Evolutionary conservation across 2,113 vertebrate species (phyloP), one percentile per base, ranked within the genome.

Genomic region (Hymenochirus boettgeri): DNA sequence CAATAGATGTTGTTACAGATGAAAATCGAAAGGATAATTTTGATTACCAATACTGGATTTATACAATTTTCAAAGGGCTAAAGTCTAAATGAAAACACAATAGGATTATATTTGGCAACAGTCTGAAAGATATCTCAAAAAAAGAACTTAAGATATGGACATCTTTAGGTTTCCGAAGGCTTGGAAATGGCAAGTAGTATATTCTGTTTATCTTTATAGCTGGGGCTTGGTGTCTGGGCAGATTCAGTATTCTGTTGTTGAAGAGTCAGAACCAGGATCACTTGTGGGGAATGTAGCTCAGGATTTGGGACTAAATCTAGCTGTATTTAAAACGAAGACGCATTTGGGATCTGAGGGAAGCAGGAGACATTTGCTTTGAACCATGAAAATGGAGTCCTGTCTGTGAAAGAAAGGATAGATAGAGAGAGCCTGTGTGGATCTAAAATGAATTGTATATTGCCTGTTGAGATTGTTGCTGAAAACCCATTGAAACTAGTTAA

Each of bases 271-370:
- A 74, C 83, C 78, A 22, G 88, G 88, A 72, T 85, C 87, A 1
- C 67, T 83, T 72, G 87, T 90, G 62, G 88, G 88, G 69, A 88
- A 87, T 15, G 77, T 90, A 72, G 88, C 86, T 75, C 78, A 71
- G 51, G 87, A 88, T 75, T 75, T 90, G 63, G 85, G 88, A 74
- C 82, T 90, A 74, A 83, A 86, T 51, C 71, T 82, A 80, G 77
- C 84, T 72, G 72, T 80, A 33, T n/a, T 65, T 55, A 51, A 58
- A 4, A 58, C 71, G 1, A 76, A 73, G 12, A 66, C 80, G 58
- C 73, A 65, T 67, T 62, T 80, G 11, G 53, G 71, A 31, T 62
- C 70, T 53, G 70, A 65, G 24, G 54, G 65, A 17, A 74, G 79
- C 60, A 69, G 75, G 15, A 57, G 66, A 7, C 74, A 76, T 62